Base-by-base conservation (phyloP, 2,888 invertebrate species). In the Dascillus cervinus region DNA sequence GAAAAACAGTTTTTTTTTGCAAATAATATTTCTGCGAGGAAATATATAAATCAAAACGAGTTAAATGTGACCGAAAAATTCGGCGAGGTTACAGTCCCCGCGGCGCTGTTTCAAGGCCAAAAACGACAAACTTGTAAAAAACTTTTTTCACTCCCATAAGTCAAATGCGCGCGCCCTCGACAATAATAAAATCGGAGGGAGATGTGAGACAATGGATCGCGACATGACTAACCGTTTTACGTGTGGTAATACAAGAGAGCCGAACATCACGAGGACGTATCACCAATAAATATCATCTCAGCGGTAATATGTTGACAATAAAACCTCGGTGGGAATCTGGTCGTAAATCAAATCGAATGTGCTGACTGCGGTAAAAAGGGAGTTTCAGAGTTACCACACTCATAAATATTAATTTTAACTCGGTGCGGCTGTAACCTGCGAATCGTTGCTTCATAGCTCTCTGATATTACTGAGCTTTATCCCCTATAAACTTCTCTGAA, bases 291-390 rank as follows among this genome's bases (percentile, higher is more conserved):
- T 49, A 48, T 43, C 42, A 22, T 36, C 40, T 27, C 29, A 8
- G 33, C 34, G 13, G 37, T 49, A 46, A 49, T 50, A 48, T 44
- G 49, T 49, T 48, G 47, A 49, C 50, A 47, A 47, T 44, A 46
- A 45, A 48, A 47, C 44, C 46, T 34, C 41, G 27, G n/a, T 36
- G 43, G 39, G 45, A 44, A 44, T 44, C 38, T 34, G 31, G 39
- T 37, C 45, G 49, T 48, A 52, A 52, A 48, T 49, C 49, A 48
- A 35, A 32, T 35, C 35, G 27, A 37, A 41, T 43, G 40, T 39
- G 43, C 34, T 25, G 34, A 40, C 33, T 31, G 32, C 31, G 37
- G 37, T 34, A 37, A 41, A 41, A 41, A 41, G 31, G 26, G 34
- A 37, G 37, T 37, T n/a, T 40, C 36, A 21, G 41, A 39, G 36